Base-by-base conservation (phyloP, 30 jellyfish, hydroid and myxozoan genomes). In the Nemopilema nomurai region DNA sequence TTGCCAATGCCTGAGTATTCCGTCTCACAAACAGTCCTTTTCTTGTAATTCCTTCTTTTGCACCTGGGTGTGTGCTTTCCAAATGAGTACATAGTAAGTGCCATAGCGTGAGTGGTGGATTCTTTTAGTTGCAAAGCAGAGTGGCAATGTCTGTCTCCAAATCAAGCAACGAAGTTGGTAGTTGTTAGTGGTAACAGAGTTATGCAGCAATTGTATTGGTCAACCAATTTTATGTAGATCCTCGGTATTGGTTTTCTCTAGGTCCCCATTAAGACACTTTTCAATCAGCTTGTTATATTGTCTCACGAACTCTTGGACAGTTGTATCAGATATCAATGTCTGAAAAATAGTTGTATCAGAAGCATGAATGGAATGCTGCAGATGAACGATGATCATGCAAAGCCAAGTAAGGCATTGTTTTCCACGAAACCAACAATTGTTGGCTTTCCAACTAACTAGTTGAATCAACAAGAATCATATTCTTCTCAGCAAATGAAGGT, bases 61-160 rank as follows among this genome's bases (percentile, higher is more conserved):
- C 87, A 1, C 77, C 87, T 20, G 87, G 92, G 52, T 71, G 92
- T 7, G 81, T 83, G 86, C 24, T 25, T 30, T 83, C 86, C 16
- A 83, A 71, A 69, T 16, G 80, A 64, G 62, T 19, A 20, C 32
- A 32, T 69, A 82, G 80, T 17, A 84, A 13, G 92, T 4, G 16
- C 92, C 92, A 62, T 84, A 84, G 0, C 87, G 67, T 23, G 92
- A 22, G 24, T 84, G 72, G 31, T 51, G 81, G 9, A 31, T 62
- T 30, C 51, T 53, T 17, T 84, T 84, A 76, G 52, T 30, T 13
- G 68, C 27, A 53, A 84, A 84, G 68, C 76, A 52, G 19, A 29
- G 26, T 19, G 87, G 92, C 21, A 84, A 18, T 18, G 62, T 53
- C 30, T 62, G 63, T 23, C 72, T 57, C 92, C 92, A 84, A 28